phyloP scores from a whole-genome alignment of 1,140 invertebrate species.

The Listronotus oregonensis region DNA sequence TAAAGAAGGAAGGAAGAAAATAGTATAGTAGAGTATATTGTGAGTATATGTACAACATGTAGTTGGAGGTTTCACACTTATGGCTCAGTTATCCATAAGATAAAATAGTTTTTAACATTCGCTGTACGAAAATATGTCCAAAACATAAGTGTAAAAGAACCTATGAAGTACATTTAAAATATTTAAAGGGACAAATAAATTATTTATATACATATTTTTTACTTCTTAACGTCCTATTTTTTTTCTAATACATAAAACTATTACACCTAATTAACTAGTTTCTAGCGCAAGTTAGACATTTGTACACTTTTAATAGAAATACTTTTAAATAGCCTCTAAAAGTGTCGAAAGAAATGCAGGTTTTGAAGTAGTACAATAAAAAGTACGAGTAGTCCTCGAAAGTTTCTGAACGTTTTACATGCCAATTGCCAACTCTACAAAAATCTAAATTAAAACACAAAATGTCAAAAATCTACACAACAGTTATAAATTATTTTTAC shows the following conservation, averaged over 20 bases:
- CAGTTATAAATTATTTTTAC: constrained; percentile 11
- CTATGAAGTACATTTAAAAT: constrained; percentile 4
- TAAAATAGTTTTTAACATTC: neutral
- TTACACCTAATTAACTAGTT: constrained; percentile 2
- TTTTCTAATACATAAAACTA: constrained; percentile 12
- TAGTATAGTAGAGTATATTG: constrained; percentile 25
- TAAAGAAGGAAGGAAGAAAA: constrained; percentile 25
- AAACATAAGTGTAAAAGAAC: constrained; percentile 9
- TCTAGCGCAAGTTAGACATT: constrained; percentile 10
- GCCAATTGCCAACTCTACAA: constrained; percentile 48
- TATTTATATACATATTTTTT: constrained; percentile 11
- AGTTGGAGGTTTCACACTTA: constrained; percentile 12
- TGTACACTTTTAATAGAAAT: constrained; percentile 9
- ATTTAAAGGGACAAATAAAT: constrained; percentile 3
- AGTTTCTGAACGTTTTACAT: constrained; percentile 36
- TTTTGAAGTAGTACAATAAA: constrained; percentile 16
- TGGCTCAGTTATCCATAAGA: neutral
- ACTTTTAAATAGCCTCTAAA: constrained; percentile 7
- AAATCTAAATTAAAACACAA: constrained; percentile 42
- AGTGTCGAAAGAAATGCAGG: constrained; percentile 25
- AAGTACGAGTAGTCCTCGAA: constrained; percentile 16
- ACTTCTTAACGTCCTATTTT: neutral
- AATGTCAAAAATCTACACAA: constrained; percentile 43
- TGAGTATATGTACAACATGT: constrained; percentile 35
- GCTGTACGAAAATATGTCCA: neutral